A percentile compares a stretch with the other conserved stretches of the same genome.
Evolutionary conservation across 2,888 invertebrate genomes (phyloP).

Genomic region (Nectonema munidae): DNA sequence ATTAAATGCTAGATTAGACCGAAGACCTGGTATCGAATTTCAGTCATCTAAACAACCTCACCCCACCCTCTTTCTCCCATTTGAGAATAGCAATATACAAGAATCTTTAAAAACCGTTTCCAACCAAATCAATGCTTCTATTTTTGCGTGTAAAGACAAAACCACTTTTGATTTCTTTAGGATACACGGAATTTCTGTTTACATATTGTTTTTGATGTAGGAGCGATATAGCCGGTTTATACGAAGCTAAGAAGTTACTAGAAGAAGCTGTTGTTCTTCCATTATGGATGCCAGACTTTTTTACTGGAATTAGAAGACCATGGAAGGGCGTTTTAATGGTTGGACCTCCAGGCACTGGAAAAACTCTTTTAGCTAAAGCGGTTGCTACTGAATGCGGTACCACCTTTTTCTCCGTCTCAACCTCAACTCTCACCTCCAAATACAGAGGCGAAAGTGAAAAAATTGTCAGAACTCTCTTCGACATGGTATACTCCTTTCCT

Average conservation of each 20-base stretch:
- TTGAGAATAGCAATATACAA: too few species aligned
- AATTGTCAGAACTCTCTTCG: slow-evolving; percentile 67
- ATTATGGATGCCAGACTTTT: slow-evolving; percentile 88
- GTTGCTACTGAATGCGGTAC: slow-evolving; percentile 28
- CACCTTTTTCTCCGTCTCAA: slow-evolving; percentile 43
- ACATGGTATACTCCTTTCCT: slow-evolving; percentile 37
- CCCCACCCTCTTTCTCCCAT: too few species aligned
- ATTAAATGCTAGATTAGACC: too few species aligned
- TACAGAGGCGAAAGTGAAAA: slow-evolving; percentile 97
- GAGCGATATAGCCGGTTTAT: slow-evolving; percentile 26
- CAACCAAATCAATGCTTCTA: too few species aligned
- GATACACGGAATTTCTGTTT: too few species aligned
- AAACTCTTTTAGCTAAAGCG: slow-evolving; percentile 28
- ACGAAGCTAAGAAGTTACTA: slow-evolving; percentile 33
- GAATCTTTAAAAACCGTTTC: too few species aligned
- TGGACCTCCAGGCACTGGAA: slow-evolving; percentile 33
- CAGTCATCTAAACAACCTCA: too few species aligned
- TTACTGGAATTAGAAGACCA: slow-evolving; percentile 35
- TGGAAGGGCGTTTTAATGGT: slow-evolving; percentile 50
- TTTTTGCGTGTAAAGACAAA: too few species aligned
- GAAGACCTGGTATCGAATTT: too few species aligned
- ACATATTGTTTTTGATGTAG: too few species aligned
- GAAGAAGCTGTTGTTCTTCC: slow-evolving; percentile 91
- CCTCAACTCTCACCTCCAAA: slow-evolving; percentile 82
- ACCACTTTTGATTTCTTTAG: too few species aligned